Evolutionary conservation across 2,113 vertebrate genomes (phyloP), one percentile per base, ranked within the genome.

Genomic region (Herpetotheres cachinnans): DNA sequence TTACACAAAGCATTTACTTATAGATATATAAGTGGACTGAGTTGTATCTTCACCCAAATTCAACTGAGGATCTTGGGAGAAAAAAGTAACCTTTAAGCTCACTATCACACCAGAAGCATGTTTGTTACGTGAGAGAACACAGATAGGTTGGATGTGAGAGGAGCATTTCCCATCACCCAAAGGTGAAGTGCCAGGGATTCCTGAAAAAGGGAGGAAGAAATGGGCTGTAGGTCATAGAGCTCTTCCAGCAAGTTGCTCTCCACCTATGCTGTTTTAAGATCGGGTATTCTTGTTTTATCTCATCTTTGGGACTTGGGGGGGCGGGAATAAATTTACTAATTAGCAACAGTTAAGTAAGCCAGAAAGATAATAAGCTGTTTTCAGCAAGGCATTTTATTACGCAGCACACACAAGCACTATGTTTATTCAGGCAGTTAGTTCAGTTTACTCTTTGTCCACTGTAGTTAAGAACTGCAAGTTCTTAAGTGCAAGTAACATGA

Each of bases 91-190:
- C 18, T 76, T 74, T 42, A 91, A 30, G 52, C 21, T 67, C 56
- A 34, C 19, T 63, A 22, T 42, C 5, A 2, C 42, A 80, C 11
- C 58, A 73, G 19, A 66, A 67, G 25, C 0, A 0, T 16, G 56
- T 56, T 49, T 73, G 10, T n/a, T 67, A 22, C 1, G 3, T 7
- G 7, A 56, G 20, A 74, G 22, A 82, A 82, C 13, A 72, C 1
- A 1, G 0, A 0, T 3, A 46, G 56, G 10, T 1, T 62, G 32
- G 42, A 92, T 44, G 14, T 0, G 1, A 34, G 30, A 84, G 25
- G 8, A 70, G 3, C 20, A 30, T 52, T 84, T 82, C 32, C 59
- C 27, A 52, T 42, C 16, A 84, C 4, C 6, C 22, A 84, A 30
- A 59, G 15, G 14, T 16, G 6, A 94, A 83, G 17, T 34, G n/a